Base-by-base conservation (phyloP, 2,797 vertebrate genomes). In the Pipistrellus nathusii region DNA sequence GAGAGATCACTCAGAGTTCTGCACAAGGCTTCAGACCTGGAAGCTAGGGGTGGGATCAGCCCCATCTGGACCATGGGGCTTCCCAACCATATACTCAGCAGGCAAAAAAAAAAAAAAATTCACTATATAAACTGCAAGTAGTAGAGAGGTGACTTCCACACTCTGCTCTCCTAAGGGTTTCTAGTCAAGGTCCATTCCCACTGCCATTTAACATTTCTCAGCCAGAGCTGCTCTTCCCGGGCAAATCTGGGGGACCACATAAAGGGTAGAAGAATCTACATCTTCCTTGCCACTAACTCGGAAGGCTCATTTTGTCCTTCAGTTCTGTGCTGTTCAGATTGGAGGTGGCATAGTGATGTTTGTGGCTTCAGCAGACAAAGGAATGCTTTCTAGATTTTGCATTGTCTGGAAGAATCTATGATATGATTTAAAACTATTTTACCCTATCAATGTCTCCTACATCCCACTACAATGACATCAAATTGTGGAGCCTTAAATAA, bases 381-480 rank as follows among this genome's bases (percentile, higher is more conserved):
- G 23, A 90, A 27, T 92, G 46, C 59, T 94, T 90, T 83, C 35
- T 85, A 85, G 73, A 83, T 51, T 84, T 89, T 32, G 8, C 78
- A 21, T 71, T 82, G 44, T 92, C 75, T 78, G 64, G n/a, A 66
- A 88, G 44, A 73, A 82, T 73, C 86, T 62, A 10, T 86, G 64
- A 48, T 44, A 88, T 85, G 69, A 77, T 82, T 85, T 75, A 48
- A 77, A 93, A 90, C 38, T n/a, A 55, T 86, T 94, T 94, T 46
- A 51, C 38, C 51, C 78, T 80, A 68, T 76, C 55, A 32, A 1
- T 59, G 51, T 92, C 69, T 85, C 62, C 90, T 69, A 38, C 25
- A 51, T 81, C 69, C 78, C 21, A 73, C 91, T 90, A 78, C 80
- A 88, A 92, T 94, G 41, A 55, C 64, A 91, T 92, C 94, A 62